Evolutionary conservation across 2,113 vertebrate genomes (phyloP).

Genomic region (Sisor rabdophorus): DNA sequence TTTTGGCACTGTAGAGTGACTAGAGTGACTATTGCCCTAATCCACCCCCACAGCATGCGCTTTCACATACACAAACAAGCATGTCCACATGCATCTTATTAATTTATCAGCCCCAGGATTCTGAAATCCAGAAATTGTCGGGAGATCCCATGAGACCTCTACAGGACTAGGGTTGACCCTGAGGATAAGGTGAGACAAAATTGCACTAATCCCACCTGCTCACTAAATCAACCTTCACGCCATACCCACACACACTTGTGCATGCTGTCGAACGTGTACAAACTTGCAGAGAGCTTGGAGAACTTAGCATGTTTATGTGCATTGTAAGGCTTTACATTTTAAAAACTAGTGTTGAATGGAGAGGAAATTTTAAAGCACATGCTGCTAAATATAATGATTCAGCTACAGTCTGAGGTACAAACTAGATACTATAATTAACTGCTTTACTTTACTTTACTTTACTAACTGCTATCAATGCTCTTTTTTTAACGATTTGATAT

Average conservation of each 20-base stretch:
- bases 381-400: no score
- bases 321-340: no score
- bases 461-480: no score
- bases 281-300: neutral
- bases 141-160: neutral
- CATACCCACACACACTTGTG: constrained; percentile 32
- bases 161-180: constrained; percentile 12
- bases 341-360: no score
- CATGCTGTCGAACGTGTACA: constrained; percentile 12
- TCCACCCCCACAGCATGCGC: no score
- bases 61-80: neutral
- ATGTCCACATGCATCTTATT: neutral
- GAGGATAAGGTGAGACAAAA: constrained; percentile 11
- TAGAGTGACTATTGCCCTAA: no score
- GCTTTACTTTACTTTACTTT: no score
- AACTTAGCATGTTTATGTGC: neutral
- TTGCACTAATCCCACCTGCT: constrained; percentile 10
- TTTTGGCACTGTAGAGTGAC: neutral
- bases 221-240: constrained; percentile 30
- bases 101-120: neutral
- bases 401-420: no score
- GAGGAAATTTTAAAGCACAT: no score
- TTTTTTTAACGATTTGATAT: neutral
- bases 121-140: neutral
- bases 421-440: no score